Conservation (phyloP, 2,797 vertebrate species). For the Florisuga fusca region DNA sequence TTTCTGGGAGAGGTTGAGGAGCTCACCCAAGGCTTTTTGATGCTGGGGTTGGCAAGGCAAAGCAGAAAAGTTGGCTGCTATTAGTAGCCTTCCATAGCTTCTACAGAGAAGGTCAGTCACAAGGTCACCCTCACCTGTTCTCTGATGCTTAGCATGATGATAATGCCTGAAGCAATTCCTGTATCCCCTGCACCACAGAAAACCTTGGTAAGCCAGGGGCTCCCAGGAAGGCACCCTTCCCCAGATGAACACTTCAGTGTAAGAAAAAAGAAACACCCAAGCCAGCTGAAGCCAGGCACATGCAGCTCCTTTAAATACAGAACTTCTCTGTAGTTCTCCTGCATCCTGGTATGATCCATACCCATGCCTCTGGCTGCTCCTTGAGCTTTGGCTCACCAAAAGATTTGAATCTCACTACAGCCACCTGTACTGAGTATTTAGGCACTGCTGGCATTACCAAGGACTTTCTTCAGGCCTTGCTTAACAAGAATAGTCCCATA, state of each 20-base stretch:
- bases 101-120: background rate
- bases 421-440: background rate
- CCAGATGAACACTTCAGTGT: background rate
- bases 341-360: background rate
- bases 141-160: background rate
- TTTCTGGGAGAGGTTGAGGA: background rate
- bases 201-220: background rate
- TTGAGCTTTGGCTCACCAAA: background rate
- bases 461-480: background rate
- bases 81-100: background rate
- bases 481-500: background rate
- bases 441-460: background rate
- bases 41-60: background rate
- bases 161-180: background rate
- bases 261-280: background rate
- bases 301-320: background rate
- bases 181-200: background rate
- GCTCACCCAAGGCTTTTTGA: background rate
- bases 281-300: background rate
- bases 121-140: background rate
- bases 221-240: background rate
- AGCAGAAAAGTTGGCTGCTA: background rate
- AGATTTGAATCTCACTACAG: background rate
- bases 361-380: background rate
- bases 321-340: fast-evolving